Evolutionary conservation across 2,797 vertebrate species (phyloP), one percentile per base, ranked within the genome.

Genomic region (Gallinago solitaria): DNA sequence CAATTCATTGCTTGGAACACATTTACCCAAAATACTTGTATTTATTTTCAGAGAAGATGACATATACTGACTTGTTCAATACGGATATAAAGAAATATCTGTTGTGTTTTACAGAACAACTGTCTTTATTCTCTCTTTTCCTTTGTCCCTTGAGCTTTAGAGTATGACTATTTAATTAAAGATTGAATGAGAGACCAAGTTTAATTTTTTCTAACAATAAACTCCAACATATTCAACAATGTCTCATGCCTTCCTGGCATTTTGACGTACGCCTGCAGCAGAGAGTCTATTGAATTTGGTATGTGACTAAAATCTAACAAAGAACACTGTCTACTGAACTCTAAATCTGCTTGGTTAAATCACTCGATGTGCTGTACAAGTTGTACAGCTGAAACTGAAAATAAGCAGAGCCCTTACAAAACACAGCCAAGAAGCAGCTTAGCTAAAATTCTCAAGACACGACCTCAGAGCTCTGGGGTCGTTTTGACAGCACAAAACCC

Each of bases 301-400:
- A 95, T 95, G 94, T 97, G 97, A 97, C 97, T 97, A 96, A 97
- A 97, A 97, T 96, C 91, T 97, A 96, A 97, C 97, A 97, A 97
- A 98, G 96, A 97, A 91, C 93, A 80, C 95, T 97, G 95, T 97
- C 97, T 96, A 80, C 97, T 96, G 96, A 97, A 95, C 96, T 96
- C 96, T 95, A 95, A 95, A 96, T 96, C 95, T 97, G 94, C 95
- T 96, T 91, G 95, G 95, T 96, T 96, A 96, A 97, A 97, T 94
- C 95, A 91, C 86, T 96, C 85, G 65, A 3, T 94, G 82, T 83
- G 96, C 95, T 94, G 95, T 89, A 96, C 93, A 95, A 95, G 45
- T 93, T 96, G 95, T 97, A 93, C 96, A 95, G 96, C 86, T 95
- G 95, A 95, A 95, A 95, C 77, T 89, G 94, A 96, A 95, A 96